A percentile compares a stretch with the other conserved stretches of the same genome.
Evolutionary conservation across 1,140 invertebrate species (phyloP).

Genomic region (Arion vulgaris): DNA sequence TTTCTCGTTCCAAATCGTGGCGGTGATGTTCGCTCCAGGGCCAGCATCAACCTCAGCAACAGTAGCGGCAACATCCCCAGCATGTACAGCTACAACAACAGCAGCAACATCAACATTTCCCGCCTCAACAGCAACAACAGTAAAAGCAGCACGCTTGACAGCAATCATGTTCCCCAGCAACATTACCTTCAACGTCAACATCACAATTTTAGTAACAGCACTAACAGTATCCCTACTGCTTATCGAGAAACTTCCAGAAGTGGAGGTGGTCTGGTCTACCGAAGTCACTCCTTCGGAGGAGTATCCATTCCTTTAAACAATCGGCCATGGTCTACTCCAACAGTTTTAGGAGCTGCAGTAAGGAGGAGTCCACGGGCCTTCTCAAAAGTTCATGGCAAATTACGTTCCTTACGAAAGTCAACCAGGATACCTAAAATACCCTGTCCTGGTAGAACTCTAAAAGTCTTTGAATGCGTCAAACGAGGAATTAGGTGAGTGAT

Average conservation of each 20-base stretch:
- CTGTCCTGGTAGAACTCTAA: conserved; percentile 67
- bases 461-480: conserved; percentile 71
- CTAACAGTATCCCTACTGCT: conserved; percentile 32
- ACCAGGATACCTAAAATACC: conserved; percentile 72
- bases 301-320: conserved; percentile 49
- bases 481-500: conserved; percentile 68
- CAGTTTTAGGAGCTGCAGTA: conserved; percentile 62
- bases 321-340: conserved; percentile 22
- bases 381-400: conserved; percentile 5
- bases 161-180: not conserved
- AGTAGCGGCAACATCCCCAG: conserved; percentile 29
- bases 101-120: conserved; percentile 4
- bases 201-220: conserved; percentile 25
- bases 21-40: not conserved
- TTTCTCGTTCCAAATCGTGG: not conserved
- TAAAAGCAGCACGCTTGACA: not conserved
- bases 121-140: conserved; percentile 3
- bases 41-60: conserved; percentile 3
- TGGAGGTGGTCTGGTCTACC: conserved; percentile 45
- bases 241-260: not conserved
- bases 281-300: conserved; percentile 66
- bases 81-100: conserved; percentile 10
- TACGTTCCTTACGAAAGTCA: conserved; percentile 48
- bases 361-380: conserved; percentile 43
- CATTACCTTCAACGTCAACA: conserved; percentile 24